Base-by-base conservation (phyloP, 1,140 invertebrate species). In the Odontomachus brunneus region DNA sequence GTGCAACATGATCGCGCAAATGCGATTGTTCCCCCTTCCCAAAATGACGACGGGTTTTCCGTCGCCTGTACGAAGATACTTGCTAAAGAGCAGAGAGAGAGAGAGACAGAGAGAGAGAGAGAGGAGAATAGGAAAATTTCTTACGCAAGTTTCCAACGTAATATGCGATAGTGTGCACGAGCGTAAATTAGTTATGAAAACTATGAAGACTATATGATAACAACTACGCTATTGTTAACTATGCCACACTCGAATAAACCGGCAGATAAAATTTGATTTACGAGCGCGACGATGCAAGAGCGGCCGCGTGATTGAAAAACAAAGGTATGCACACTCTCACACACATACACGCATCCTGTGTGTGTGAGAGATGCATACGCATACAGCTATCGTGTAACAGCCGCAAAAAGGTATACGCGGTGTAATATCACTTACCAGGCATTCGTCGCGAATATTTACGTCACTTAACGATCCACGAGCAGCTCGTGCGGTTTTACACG, bases 371-470 rank as follows among this genome's bases (percentile, higher is more conserved):
- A n/a, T n/a, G n/a, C n/a, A n/a, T 14, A 26, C 19, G 5, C 5
- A 17, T 1, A 33, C 4, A 19, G 11, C 57, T 2, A 9, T 38
- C 15, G 22, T 51, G 12, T 29, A 55, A 48, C 33, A 29, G 33
- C 33, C 19, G 49, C 29, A 33, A 48, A 71, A 44, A 62, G 15
- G 19, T 22, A 7, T 14, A 26, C 33, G 65, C 44, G 0, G 33
- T 44, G 29, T 29, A 69, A 55, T 78, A 78, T 78, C 49, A 48
- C n/a, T 80, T 44, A 44, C 26, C 51, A 14, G 22, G 33, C 65
- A 57, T 69, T 44, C 67, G 71, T 57, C 65, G 75, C 17, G 66
- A 48, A 59, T 71, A 80, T 80, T 80, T 80, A 59, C 53, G 53
- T 80, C 75, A 57, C 75, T 59, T 71, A 22, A 57, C 65, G 53